Base-by-base conservation (phyloP, 2,888 invertebrate genomes). In the Lysandra bellargus region DNA sequence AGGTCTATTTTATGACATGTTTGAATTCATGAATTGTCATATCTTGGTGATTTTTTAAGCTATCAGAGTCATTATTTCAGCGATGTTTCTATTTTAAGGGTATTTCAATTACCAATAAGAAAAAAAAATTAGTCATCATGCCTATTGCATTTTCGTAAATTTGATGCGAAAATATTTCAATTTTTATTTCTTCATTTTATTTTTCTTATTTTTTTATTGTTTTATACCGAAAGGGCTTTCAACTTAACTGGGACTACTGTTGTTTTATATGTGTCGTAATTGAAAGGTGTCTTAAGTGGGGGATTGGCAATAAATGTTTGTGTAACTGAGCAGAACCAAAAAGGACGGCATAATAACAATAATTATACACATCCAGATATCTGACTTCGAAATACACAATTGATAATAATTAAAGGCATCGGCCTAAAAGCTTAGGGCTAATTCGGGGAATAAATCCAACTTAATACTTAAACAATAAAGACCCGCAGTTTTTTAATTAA, bases 331-430 rank as follows among this genome's bases (percentile, higher is more conserved):
- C 91, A 49, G 14, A 17, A 87, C 85, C 92, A 92, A 92, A 92
- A 93, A 92, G 91, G 90, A 90, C 91, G 91, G 91, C 92, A 92
- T 92, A 93, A 89, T 78, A 78, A 37, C 77, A 78, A 78, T 78
- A 61, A 61, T 61, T 17, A 23, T 61, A 61, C 23, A 7, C 23
- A n/a, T 49, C 49, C 23, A 61, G 23, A 23, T 61, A 23, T 61
- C 61, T 6, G 23, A 61, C 12, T 30, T 69, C 30, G 23, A 12
- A 30, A 12, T 57, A 57, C 14, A 57, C 57, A 57, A 57, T 57
- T 57, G 57, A 57, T 57, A 57, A 57, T 57, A 57, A 57, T n/a
- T n/a, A 61, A 23, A 23, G 61, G n/a, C 5, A 61, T 61, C 61
- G 1, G 61, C 23, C 61, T 23, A 61, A 69, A 1, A 69, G 69